A percentile compares a stretch with the other conserved stretches of the same genome.
Evolutionary conservation across 2,113 vertebrate species (phyloP).

Genomic region (Azemiops feae): DNA sequence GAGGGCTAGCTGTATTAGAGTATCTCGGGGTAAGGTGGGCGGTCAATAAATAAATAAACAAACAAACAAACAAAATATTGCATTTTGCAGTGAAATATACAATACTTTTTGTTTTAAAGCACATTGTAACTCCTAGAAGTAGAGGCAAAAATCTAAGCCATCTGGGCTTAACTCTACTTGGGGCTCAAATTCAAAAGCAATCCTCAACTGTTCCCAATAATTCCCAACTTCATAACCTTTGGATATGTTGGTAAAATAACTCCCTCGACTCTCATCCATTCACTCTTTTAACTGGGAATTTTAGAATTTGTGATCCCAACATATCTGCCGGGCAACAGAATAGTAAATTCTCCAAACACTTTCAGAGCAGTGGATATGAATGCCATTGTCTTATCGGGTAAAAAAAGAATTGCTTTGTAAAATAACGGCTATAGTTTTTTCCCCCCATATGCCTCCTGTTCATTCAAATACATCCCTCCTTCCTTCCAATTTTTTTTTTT

Average conservation of each 20-base stretch:
- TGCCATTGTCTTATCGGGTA: neutral
- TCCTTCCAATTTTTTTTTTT: slow-evolving; percentile 37
- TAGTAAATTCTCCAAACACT: neutral
- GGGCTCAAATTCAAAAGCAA: neutral
- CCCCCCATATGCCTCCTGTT: slow-evolving; percentile 53
- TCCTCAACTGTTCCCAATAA: neutral
- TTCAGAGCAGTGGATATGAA: neutral
- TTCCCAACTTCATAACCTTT: neutral
- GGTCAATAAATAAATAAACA: neutral
- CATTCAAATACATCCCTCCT: slow-evolving; percentile 4
- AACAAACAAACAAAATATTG: neutral
- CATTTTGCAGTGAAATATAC: neutral
- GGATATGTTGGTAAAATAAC: neutral
- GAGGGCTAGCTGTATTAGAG: neutral
- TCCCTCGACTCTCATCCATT: neutral
- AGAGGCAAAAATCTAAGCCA: neutral
- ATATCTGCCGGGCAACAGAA: neutral
- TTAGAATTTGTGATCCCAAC: neutral
- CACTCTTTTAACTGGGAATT: neutral
- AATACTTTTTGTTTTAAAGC: neutral
- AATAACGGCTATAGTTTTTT: slow-evolving; percentile 35
- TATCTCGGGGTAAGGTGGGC: neutral
- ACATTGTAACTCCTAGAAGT: neutral
- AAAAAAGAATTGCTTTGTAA: slow-evolving; percentile 31
- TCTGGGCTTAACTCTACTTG: neutral